A percentile compares a stretch with the other conserved stretches of the same genome.
Conservation (phyloP, 2,113 vertebrate genomes). For the Paralichthys olivaceus region DNA sequence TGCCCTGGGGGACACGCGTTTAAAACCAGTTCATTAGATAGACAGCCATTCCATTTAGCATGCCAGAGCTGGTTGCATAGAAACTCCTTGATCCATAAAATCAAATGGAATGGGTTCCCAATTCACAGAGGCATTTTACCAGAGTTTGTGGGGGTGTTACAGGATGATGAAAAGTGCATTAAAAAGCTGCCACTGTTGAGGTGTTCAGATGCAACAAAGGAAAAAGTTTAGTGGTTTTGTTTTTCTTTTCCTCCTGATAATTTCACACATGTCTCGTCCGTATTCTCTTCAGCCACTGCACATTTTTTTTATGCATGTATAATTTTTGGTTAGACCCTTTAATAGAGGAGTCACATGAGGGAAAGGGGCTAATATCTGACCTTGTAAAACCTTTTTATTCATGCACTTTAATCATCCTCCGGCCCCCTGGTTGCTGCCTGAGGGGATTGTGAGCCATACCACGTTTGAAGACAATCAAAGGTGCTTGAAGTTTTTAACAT, state of each 20-base stretch:
- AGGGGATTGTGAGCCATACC: slow-evolving; percentile 39
- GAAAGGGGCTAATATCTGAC: slow-evolving; percentile 29
- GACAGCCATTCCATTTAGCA: slow-evolving; percentile 76
- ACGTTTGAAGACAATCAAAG: slow-evolving; percentile 52
- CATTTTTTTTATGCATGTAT: slow-evolving; percentile 8
- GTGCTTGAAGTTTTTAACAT: slow-evolving; percentile 24
- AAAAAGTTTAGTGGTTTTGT: slow-evolving; percentile 33
- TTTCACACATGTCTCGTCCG: slow-evolving; percentile 22
- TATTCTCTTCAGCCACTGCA: not conserved
- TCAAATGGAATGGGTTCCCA: slow-evolving; percentile 75
- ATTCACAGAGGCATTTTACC: slow-evolving; percentile 72
- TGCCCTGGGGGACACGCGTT: slow-evolving; percentile 73
- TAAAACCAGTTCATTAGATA: slow-evolving; percentile 76
- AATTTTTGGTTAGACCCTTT: slow-evolving; percentile 17
- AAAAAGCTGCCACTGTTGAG: slow-evolving; percentile 22
- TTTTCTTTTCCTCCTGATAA: slow-evolving; percentile 18
- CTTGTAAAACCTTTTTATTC: slow-evolving; percentile 38
- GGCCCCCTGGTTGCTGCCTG: slow-evolving; percentile 8
- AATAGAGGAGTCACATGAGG: slow-evolving; percentile 13
- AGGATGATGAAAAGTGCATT: slow-evolving; percentile 59
- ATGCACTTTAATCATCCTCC: slow-evolving; percentile 41
- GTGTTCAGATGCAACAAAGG: slow-evolving; percentile 39
- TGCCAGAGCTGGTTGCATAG: slow-evolving; percentile 62
- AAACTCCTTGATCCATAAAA: slow-evolving; percentile 79
- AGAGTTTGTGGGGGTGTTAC: slow-evolving; percentile 52